Percentiles rank a stretch among this genome's conserved stretches.
Conservation (phyloP, 2,888 invertebrate species). For the Incurvaria masculella region DNA sequence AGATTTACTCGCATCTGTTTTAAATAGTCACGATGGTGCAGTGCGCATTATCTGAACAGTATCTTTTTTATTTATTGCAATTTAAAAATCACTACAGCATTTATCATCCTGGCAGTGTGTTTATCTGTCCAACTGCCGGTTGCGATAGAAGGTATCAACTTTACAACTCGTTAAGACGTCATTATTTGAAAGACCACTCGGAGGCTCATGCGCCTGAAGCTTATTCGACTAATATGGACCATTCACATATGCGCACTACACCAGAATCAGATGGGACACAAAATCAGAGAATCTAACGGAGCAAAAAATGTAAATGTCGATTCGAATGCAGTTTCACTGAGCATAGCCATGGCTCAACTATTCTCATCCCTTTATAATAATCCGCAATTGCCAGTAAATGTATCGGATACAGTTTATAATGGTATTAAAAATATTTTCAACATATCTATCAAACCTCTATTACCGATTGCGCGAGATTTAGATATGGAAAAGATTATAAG, state of each 20-base stretch:
- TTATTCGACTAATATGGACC: no score
- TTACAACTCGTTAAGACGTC: conserved; percentile 1
- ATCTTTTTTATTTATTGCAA: conserved; percentile 2
- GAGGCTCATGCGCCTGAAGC: no score
- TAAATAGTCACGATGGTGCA: conserved; percentile 4
- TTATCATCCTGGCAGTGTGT: conserved; percentile 1
- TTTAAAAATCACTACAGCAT: not conserved
- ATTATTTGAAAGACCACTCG: no score
- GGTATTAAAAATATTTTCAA: no score
- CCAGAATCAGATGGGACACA: no score
- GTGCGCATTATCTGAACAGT: conserved; percentile 5
- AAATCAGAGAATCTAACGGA: no score
- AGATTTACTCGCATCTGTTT: conserved; percentile 6
- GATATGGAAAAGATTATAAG: no score
- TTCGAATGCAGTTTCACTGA: not conserved
- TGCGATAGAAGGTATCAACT: conserved; percentile 1
- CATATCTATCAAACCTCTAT: no score
- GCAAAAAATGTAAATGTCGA: no score
- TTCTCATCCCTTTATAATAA: conserved; percentile 4
- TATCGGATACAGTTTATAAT: conserved; percentile 2
- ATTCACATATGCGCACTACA: no score
- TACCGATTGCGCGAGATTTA: no score
- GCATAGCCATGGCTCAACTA: conserved; percentile 1
- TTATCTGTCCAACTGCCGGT: no score
- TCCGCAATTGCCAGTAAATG: conserved; percentile 3